Conservation (phyloP, 1,140 invertebrate species). For the Bombus confusus region DNA sequence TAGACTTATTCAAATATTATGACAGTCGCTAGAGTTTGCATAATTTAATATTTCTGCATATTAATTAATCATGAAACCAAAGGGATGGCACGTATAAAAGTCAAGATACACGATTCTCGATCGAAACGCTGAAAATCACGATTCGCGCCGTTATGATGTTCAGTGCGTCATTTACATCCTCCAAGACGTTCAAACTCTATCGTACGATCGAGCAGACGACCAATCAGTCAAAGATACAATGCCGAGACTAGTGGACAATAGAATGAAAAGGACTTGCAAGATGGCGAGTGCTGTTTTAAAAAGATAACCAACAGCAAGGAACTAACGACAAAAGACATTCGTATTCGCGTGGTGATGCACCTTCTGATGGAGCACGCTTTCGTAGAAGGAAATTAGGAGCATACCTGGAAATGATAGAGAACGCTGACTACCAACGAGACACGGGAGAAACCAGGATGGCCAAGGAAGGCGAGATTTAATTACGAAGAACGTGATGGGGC, state of each 20-base stretch:
- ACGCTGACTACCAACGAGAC: constrained; percentile 16
- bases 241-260: not conserved
- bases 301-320: not conserved
- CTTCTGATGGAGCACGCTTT: not conserved
- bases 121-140: not conserved
- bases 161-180: not conserved
- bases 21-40: too few species aligned
- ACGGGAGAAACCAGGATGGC: constrained; percentile 20
- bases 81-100: not conserved
- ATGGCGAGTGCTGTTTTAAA: not conserved
- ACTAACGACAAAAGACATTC: not conserved
- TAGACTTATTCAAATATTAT: too few species aligned
- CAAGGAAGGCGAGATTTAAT: constrained; percentile 52
- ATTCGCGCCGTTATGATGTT: too few species aligned
- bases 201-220: not conserved
- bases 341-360: not conserved
- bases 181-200: not conserved
- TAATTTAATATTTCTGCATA: too few species aligned
- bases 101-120: not conserved
- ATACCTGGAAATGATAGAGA: constrained; percentile 36
- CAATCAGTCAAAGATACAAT: not conserved
- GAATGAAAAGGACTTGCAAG: not conserved
- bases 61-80: not conserved
- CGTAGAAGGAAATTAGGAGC: constrained; percentile 34
- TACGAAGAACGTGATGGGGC: constrained; percentile 30